Base-by-base conservation (phyloP, 2,888 invertebrate genomes). In the Eupeodes latifasciatus region DNA sequence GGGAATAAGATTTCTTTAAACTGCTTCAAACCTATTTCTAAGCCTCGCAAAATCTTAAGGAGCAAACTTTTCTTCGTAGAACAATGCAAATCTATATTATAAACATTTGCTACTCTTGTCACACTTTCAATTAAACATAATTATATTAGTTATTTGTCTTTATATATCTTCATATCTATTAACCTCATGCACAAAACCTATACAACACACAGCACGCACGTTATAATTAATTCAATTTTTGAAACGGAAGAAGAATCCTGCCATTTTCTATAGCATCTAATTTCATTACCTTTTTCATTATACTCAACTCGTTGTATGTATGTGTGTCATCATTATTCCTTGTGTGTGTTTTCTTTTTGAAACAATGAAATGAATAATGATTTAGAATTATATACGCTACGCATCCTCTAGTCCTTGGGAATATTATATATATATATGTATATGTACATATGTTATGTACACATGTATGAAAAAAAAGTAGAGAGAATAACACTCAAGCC, bases 231-330 rank as follows among this genome's bases (percentile, higher is more conserved):
- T 87, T 84, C 80, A 87, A 80, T 84, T 80, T 81, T 62, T 14
- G 72, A 74, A 74, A 69, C 67, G 77, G 72, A 69, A 36, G 76
- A 76, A 69, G 64, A 27, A 27, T 27, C 84, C 87, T 77, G 36
- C 61, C 51, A 84, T 77, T 75, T 69, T 53, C 69, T 67, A 55
- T 66, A 47, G 81, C 77, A 78, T 84, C 74, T 85, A 88, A 88
- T 85, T 85, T 85, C 85, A 85, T 86, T 86, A 79, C 74, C 64
- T 71, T 84, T 83, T 85, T 85, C 88, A 85, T 86, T 86, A 79
- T 40, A 9, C 40, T 40, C 40, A 27, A 27, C 27, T 27, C 27
- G 27, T 27, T 27, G 40, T 40, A 40, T 40, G 27, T 27, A 3
- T 27, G 27, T 82, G 74, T 75, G 69, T 69, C 75, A 72, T 82